phyloP scores from a whole-genome alignment of 2,797 vertebrate genomes.

The Tarsius wallacei region DNA sequence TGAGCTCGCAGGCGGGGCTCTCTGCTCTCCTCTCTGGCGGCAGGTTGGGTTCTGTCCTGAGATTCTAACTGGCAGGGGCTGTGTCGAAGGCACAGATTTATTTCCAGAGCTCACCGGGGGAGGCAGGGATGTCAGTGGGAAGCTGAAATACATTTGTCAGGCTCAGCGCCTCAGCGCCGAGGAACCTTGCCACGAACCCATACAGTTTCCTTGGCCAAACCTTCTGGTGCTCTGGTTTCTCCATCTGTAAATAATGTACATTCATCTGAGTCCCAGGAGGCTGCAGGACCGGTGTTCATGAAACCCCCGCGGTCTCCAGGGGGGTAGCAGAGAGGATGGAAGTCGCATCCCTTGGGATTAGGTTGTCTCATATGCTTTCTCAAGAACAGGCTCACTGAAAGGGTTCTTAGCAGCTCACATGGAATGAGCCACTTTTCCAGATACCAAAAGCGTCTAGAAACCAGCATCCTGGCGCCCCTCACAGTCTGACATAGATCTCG shows the following conservation, averaged over 20 bases:
- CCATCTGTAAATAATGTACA: fast-evolving
- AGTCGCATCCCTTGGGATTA: too few relatives aligned
- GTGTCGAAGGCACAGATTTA: neutral
- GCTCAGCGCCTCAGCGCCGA: neutral
- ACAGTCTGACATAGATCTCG: fast-evolving
- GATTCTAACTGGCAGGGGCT: neutral
- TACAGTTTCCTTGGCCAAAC: neutral
- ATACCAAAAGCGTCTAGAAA: neutral
- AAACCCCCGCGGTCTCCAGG: neutral
- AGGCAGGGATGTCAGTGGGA: neutral
- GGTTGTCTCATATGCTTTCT: neutral
- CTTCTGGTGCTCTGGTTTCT: neutral
- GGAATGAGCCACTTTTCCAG: neutral
- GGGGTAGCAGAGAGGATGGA: neutral
- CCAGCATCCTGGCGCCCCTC: neutral
- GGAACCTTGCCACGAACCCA: neutral
- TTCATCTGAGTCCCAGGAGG: neutral
- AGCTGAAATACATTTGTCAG: neutral
- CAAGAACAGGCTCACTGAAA: neutral
- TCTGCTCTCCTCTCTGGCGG: fast-evolving
- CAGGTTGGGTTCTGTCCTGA: neutral
- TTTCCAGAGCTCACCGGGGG: fast-evolving
- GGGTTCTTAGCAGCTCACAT: neutral
- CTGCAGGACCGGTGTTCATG: fast-evolving
- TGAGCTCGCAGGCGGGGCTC: fast-evolving